phyloP scores from a whole-genome alignment of 2,797 vertebrate species.

The Calcarius lapponicus region DNA sequence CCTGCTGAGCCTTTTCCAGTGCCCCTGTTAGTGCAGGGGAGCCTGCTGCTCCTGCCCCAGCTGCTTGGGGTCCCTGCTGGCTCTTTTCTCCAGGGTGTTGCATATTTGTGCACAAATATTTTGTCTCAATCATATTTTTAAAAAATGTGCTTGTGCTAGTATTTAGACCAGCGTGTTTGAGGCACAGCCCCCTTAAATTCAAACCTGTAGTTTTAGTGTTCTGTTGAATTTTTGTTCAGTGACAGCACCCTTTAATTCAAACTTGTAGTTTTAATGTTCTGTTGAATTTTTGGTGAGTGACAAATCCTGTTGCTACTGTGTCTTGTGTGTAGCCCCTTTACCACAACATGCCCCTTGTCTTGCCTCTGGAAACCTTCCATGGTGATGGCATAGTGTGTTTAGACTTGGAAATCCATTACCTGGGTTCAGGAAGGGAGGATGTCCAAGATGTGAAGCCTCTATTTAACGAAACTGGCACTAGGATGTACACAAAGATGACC shows the following conservation, averaged over 20 bases:
- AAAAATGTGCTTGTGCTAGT: not conserved
- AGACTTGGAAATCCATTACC: not conserved
- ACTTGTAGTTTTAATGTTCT: not conserved
- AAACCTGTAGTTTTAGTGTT: not conserved
- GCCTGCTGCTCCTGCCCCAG: not conserved
- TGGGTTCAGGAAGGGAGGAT: not conserved
- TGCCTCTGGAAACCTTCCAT: not conserved
- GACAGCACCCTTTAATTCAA: no score
- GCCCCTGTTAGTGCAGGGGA: not conserved
- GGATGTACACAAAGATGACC: not conserved
- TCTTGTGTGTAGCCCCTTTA: not conserved
- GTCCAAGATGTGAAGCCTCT: not conserved
- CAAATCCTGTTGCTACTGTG: not conserved
- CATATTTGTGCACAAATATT: not conserved
- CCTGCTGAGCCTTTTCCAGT: not conserved
- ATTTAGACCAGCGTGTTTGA: not conserved
- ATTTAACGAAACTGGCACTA: not conserved
- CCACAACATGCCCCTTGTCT: not conserved
- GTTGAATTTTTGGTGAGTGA: not conserved
- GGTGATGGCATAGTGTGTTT: not conserved
- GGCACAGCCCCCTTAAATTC: not conserved
- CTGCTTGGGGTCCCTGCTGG: not conserved
- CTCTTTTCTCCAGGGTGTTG: not conserved
- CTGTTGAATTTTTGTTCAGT: not conserved
- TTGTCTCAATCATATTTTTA: not conserved